phyloP scores from a whole-genome alignment of 37 sponge, comb jelly and placozoan species.

The Eunapius fragilis region DNA sequence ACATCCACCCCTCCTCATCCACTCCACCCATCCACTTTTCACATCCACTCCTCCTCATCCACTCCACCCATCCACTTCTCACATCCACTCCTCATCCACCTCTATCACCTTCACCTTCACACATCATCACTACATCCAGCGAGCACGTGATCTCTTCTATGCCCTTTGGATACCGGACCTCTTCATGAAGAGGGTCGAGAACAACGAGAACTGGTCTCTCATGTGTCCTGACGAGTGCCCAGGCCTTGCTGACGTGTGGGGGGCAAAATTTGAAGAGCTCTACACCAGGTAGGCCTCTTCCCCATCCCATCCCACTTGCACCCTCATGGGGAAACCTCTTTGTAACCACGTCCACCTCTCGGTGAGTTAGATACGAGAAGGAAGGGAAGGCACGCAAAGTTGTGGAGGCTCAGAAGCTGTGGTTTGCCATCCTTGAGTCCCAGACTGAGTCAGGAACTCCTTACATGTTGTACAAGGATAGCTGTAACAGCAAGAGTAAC shows the following conservation, averaged over 20 bases:
- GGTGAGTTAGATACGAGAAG: slow-evolving; percentile 71
- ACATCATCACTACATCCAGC: slow-evolving; percentile 5
- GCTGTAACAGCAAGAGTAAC: slow-evolving; percentile 98
- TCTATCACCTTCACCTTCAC: background rate
- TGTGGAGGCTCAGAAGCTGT: slow-evolving; percentile 96
- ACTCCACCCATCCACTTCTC: too few relatives aligned
- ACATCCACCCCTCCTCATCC: too few relatives aligned
- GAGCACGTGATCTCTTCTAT: slow-evolving; percentile 97
- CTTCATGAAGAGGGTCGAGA: slow-evolving; percentile 95
- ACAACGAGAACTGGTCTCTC: slow-evolving; percentile 88
- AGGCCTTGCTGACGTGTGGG: slow-evolving; percentile 91
- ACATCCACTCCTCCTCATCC: too few relatives aligned
- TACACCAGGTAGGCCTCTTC: slow-evolving; percentile 62
- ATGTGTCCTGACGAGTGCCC: slow-evolving; percentile 99
- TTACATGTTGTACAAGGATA: slow-evolving; percentile 99
- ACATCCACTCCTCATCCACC: background rate
- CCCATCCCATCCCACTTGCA: background rate
- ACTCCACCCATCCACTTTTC: too few relatives aligned
- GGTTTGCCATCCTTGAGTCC: slow-evolving; percentile 98
- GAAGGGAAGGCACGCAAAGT: slow-evolving; percentile 74
- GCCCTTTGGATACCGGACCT: slow-evolving; percentile 98
- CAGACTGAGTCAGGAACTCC: slow-evolving; percentile 99
- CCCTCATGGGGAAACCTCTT: slow-evolving; percentile 30
- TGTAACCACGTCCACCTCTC: background rate
- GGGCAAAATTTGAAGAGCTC: slow-evolving; percentile 93